Evolutionary conservation across 30 jellyfish, hydroid and myxozoan genomes (phyloP), one percentile per base, ranked within the genome.

Genomic region (Phacellophora camtschatica): DNA sequence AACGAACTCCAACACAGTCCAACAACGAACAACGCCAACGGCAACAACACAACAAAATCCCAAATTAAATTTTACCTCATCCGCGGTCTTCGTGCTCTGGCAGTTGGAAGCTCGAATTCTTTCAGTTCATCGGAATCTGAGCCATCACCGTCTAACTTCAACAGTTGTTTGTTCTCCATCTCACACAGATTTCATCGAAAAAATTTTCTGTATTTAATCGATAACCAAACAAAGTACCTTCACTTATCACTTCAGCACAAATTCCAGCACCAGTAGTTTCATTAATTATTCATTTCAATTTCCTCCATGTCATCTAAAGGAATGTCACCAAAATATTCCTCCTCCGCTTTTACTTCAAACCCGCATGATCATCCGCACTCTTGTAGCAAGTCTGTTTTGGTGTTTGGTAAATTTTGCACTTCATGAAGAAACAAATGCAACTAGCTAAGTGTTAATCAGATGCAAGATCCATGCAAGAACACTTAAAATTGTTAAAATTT

Each of bases 71-170:
- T 61, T 8, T 74, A 85, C 96, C 96, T 72, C 90, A 85, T 22
- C 22, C 80, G 67, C 12, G 96, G 96, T 19, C 96, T 67, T 19
- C 96, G 82, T 0, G 90, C 65, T 55, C 96, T 79, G 12, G 96
- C 90, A 5, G 96, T 90, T 39, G 96, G 96, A 49, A 85, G 82
- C 74, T 85, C 96, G 65, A 85, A 85, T 65, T 85, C 96, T 58
- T 85, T 85, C 41, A 85, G 45, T 46, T 85, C 96, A 29, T 85
- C 96, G n/a, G n/a, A n/a, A n/a, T n/a, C n/a, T 32, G 96, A 85
- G 37, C 72, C 95, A 1, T 90, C 74, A 16, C 86, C 96, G 36
- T 85, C 81, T 12, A 75, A 54, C 81, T 75, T 74, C 0, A 85
- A 83, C 65, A 85, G 81, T 82, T 85, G 89, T 32, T 85, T 85